Evolutionary conservation across 2,797 vertebrate genomes (phyloP).

Genomic region (Prionace glauca): DNA sequence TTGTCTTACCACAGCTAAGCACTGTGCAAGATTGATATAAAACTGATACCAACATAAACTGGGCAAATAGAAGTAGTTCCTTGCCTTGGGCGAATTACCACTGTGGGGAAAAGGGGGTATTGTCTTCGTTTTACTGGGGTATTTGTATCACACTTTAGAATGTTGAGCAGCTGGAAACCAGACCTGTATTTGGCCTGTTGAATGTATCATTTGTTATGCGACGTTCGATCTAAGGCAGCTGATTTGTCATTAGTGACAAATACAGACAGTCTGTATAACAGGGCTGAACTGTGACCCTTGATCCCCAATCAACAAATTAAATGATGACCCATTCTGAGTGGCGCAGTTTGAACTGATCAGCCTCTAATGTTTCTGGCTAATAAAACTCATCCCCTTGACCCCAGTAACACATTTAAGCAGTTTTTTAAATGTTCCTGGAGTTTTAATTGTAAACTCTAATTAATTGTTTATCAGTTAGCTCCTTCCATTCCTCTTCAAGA

Average conservation of each 20-base stretch:
- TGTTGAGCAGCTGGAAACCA: not conserved
- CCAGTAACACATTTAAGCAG: not conserved
- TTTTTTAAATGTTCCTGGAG: conserved; percentile 13
- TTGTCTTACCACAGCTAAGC: not conserved
- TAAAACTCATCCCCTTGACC: not conserved
- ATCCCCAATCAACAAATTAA: not conserved
- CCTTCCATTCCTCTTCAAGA: not conserved
- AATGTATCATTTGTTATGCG: not conserved
- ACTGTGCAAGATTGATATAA: not conserved
- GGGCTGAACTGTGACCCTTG: not conserved
- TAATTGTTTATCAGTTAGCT: conserved; percentile 16
- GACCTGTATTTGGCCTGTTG: conserved; percentile 6
- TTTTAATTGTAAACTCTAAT: conserved; percentile 30
- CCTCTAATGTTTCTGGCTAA: not conserved
- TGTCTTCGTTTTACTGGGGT: not conserved
- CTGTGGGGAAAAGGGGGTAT: not conserved
- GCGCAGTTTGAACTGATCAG: not conserved
- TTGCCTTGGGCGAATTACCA: not conserved
- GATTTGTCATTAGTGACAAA: not conserved
- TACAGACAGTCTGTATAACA: not conserved
- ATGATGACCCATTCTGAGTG: not conserved
- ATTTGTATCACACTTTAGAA: not conserved
- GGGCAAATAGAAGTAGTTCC: not conserved
- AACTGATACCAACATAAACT: not conserved
- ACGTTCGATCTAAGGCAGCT: not conserved